These are phyloP conservation scores for Poeciliopsis prolifica DNA, from an alignment of 2,113 vertebrate species.

Conservation along the genomic window DNA sequence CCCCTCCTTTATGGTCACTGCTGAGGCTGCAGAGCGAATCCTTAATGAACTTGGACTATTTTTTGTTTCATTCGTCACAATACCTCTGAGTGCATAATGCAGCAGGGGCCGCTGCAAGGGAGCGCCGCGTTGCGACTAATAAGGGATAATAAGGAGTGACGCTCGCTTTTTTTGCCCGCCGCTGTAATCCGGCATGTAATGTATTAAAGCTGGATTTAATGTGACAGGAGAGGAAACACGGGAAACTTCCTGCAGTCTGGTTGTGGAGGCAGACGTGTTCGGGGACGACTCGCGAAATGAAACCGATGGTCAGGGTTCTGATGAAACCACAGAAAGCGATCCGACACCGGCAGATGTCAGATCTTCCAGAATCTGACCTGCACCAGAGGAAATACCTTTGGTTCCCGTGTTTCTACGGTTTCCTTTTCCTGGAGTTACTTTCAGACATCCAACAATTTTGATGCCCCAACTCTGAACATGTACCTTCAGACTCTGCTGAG, in stretches of 20 bases:
- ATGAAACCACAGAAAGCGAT: slow-evolving; percentile 7
- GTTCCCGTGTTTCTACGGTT: slow-evolving; percentile 13
- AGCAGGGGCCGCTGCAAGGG: slow-evolving; percentile 22
- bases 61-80: slow-evolving; percentile 22
- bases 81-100: slow-evolving; percentile 14
- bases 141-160: slow-evolving; percentile 8
- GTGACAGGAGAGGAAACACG: slow-evolving; percentile 2
- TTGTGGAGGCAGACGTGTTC: slow-evolving; percentile 10
- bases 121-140: slow-evolving; percentile 8
- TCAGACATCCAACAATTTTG: not conserved
- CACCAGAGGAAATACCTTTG: slow-evolving; percentile 7
- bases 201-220: slow-evolving; percentile 10
- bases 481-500: not conserved
- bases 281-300: not conserved
- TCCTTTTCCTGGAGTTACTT: not conserved
- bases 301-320: not conserved
- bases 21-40: slow-evolving; percentile 59
- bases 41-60: slow-evolving; percentile 44
- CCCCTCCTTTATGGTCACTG: slow-evolving; percentile 13
- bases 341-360: not conserved
- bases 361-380: slow-evolving; percentile 1
- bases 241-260: not conserved
- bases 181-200: slow-evolving; percentile 5
- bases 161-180: slow-evolving; percentile 1
- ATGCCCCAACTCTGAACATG: not conserved